These are phyloP conservation scores for Drosophila sucinea DNA, from an alignment of 1,140 invertebrate genomes.

Conservation along the genomic window DNA sequence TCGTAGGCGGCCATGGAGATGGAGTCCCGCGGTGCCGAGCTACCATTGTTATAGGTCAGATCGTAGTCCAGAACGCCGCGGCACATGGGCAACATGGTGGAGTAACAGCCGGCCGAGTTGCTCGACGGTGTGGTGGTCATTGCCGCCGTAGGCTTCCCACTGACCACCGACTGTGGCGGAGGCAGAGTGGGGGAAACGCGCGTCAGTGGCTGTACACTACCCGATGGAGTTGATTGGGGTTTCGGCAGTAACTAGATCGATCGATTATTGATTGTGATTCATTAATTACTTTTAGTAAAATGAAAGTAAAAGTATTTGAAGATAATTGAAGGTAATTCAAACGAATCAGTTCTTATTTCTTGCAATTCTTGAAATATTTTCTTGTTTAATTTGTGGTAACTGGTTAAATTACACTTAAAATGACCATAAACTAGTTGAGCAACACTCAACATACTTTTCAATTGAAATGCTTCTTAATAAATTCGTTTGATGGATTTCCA, in stretches of 20 bases:
- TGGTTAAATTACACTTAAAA: too few relatives aligned
- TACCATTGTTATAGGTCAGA: constrained; percentile 83
- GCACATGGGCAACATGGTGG: constrained; percentile 83
- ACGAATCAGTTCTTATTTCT: too few relatives aligned
- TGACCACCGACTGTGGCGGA: constrained; percentile 64
- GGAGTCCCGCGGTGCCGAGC: constrained; percentile 49
- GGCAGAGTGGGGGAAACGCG: constrained; percentile 86
- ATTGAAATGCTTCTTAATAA: too few relatives aligned
- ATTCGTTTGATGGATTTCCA: too few relatives aligned
- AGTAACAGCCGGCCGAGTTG: constrained; percentile 70
- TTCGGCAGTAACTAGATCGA: constrained; percentile 62
- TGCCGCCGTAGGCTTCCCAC: constrained; percentile 63
- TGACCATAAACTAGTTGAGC: too few relatives aligned
- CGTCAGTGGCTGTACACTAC: constrained; percentile 84
- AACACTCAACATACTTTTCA: too few relatives aligned
- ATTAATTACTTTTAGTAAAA: background rate
- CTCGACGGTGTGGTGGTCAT: constrained; percentile 81
- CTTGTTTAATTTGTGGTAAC: too few relatives aligned
- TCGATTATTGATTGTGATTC: background rate
- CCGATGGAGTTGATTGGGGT: constrained; percentile 70
- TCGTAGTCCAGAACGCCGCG: constrained; percentile 87
- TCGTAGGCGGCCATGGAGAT: constrained; percentile 59
- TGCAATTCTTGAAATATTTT: too few relatives aligned
- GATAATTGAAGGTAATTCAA: background rate
- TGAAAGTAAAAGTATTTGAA: background rate